Evolutionary conservation across 2,113 vertebrate species (phyloP).

Genomic region (Thryonomys swinderianus): DNA sequence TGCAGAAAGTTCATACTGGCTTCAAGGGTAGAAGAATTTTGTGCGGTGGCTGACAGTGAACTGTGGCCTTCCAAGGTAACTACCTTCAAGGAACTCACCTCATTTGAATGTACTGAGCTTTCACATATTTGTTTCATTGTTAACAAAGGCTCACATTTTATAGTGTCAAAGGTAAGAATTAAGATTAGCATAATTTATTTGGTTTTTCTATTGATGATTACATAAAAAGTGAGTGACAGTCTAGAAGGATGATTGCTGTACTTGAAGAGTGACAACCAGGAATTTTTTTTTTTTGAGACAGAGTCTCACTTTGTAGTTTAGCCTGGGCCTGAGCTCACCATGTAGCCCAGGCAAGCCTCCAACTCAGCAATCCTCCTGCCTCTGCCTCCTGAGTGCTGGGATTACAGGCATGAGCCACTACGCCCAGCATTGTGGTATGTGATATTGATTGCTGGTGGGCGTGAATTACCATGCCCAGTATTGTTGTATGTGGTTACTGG

Average conservation of each 20-base stretch:
- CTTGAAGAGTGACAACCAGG: constrained; percentile 72
- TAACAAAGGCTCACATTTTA: constrained; percentile 63
- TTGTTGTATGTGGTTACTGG: too few relatives aligned
- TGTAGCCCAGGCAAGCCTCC: too few relatives aligned
- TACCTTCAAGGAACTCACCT: constrained; percentile 64
- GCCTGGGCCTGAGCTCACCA: too few relatives aligned
- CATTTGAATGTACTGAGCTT: constrained; percentile 79
- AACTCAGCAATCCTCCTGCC: too few relatives aligned
- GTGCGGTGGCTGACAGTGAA: constrained; percentile 70
- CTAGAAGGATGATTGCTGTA: constrained; percentile 73
- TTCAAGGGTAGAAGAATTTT: constrained; percentile 74
- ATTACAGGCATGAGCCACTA: too few relatives aligned
- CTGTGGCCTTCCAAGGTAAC: constrained; percentile 70
- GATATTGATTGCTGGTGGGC: too few relatives aligned
- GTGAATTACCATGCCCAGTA: too few relatives aligned
- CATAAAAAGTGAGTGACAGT: constrained; percentile 74
- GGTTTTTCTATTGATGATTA: constrained; percentile 77
- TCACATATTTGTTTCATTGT: constrained; percentile 73
- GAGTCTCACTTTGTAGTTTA: too few relatives aligned
- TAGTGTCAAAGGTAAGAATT: constrained; percentile 67
- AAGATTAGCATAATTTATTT: constrained; percentile 70
- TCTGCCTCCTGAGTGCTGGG: too few relatives aligned
- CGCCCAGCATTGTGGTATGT: too few relatives aligned
- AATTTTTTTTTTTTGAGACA: too few relatives aligned
- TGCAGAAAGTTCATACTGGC: constrained; percentile 7